Base-by-base conservation (phyloP, 1,140 invertebrate genomes). In the Sinonovacula constricta region DNA sequence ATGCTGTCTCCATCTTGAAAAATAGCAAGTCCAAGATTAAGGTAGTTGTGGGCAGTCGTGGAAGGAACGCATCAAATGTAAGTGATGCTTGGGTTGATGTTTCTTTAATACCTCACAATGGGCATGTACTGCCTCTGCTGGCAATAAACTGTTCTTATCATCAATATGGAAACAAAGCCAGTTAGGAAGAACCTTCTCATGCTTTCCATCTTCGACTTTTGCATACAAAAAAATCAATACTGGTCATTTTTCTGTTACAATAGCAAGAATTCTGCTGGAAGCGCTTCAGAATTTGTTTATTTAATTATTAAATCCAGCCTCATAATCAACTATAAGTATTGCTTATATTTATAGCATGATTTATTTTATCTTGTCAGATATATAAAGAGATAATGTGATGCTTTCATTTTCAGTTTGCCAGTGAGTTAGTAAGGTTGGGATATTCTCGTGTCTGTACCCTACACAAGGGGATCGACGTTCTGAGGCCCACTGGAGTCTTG, bases 1-100 rank as follows among this genome's bases (percentile, higher is more conserved):
- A 93, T 1, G 93, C 95, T 79, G 92, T 93, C n/a, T 91, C 91
- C 49, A 88, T 91, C 80, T 83, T 94, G 87, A 91, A 93, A 88
- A 88, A 92, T 80, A 89, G 92, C 91, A 90, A 92, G 91, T 88
- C 93, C 34, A 94, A 94, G 85, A 93, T 95, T 51, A 93, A 97
- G 59, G 94, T 96, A 3, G 93, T 98, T 71, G 93, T 97, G 31
- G 89, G 89, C n/a, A 88, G 84, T 70, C 75, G 86, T 53, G 86
- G 86, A 18, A 85, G 84, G 78, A 86, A 87, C 79, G 87, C 88
- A 30, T 53, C 82, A 15, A 85, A 89, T 86, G 90, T 90, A 82
- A 88, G 89, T 84, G n/a, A n/a, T n/a, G n/a, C n/a, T n/a, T n/a
- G n/a, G n/a, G n/a, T n/a, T n/a, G 22, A n/a, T n/a, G n/a, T n/a